A percentile compares a stretch with the other conserved stretches of the same genome.
Conservation (phyloP, 53 echinoderm and acorn worm genomes). For the Hippasteria phrygiana region DNA sequence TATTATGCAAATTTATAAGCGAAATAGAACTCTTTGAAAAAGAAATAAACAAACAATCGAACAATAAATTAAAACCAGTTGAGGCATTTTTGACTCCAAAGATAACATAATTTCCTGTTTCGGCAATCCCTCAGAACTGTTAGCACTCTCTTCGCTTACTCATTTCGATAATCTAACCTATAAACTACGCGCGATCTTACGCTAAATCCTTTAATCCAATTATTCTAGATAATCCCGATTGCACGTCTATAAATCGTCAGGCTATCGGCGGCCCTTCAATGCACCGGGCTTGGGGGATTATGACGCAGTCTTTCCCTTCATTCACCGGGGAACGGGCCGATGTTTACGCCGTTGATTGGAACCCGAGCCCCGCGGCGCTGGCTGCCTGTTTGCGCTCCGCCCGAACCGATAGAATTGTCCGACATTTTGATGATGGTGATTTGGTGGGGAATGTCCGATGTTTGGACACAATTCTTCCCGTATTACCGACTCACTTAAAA, state of each 20-base stretch:
- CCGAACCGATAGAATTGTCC: too few species aligned
- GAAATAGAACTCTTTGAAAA: too few species aligned
- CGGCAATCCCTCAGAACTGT: too few species aligned
- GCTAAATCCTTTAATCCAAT: conserved; percentile 40
- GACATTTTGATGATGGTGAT: conserved; percentile 24
- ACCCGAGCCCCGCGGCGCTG: conserved; percentile 15
- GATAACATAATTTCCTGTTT: too few species aligned
- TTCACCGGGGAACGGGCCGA: conserved; percentile 5
- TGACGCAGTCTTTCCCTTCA: background rate
- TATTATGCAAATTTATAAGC: too few species aligned
- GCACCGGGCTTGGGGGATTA: background rate
- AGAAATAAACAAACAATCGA: too few species aligned
- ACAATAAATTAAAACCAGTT: too few species aligned
- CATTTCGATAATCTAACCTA: background rate
- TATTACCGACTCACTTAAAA: conserved; percentile 46
- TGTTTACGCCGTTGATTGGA: conserved; percentile 25
- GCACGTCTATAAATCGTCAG: conserved; percentile 4
- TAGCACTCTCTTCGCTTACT: too few species aligned
- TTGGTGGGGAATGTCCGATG: conserved; percentile 33
- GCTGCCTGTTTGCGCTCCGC: background rate
- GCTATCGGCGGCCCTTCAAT: conserved; percentile 1
- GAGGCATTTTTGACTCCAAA: too few species aligned
- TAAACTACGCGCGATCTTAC: conserved; percentile 35
- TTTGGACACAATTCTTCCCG: conserved; percentile 44
- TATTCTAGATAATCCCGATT: conserved; percentile 41